Evolutionary conservation across 2,113 vertebrate genomes (phyloP), one percentile per base, ranked within the genome.

Genomic region (Daphoenositta chrysoptera): DNA sequence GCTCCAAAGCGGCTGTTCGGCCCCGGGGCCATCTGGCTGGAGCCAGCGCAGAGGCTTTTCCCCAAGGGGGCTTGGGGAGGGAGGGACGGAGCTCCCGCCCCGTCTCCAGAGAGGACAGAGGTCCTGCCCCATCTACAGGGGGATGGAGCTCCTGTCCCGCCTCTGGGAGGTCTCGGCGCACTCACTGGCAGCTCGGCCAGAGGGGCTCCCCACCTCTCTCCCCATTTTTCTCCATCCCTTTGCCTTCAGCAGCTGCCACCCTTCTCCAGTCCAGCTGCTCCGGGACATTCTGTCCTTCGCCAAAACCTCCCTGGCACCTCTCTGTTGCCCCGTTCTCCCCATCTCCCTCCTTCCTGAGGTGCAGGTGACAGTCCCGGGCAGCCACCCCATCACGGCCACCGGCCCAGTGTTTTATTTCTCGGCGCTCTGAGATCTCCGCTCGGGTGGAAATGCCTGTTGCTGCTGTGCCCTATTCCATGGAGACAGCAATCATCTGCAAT

Each of bases 1-100:
- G 1, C 28, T 2, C 27, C 63, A 1, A 5, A 39, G 24, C 4
- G 15, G 13, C 35, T 18, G 37, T 35, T 37, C 0, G 17, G 35
- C 7, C 7, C 33, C 22, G 18, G 24, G 9, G 24, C 9, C 42
- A 1, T 16, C 42, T 9, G 14, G 27, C 27, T 18, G 51, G 30
- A 15, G 11, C 1, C 35, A 6, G 66, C 31, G 24, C 39, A 7
- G 7, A 18, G 21, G 3, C 44, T 44, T 22, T 23, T 18, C 44
- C 84, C 35, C 66, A 5, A 1, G 33, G 60, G 68, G 37, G 7
- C 15, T 19, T 27, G 51, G 51, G 51, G 33, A 24, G 45, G 37
- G 58, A 58, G 26, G 50, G 35, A 42, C 31, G 13, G 35, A 71
- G 56, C 40, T 54, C 40, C 64, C 30, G 28, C 64, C n/a, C 64